Conservation (phyloP, 2,888 invertebrate genomes). For the Tyria jacobaeae region DNA sequence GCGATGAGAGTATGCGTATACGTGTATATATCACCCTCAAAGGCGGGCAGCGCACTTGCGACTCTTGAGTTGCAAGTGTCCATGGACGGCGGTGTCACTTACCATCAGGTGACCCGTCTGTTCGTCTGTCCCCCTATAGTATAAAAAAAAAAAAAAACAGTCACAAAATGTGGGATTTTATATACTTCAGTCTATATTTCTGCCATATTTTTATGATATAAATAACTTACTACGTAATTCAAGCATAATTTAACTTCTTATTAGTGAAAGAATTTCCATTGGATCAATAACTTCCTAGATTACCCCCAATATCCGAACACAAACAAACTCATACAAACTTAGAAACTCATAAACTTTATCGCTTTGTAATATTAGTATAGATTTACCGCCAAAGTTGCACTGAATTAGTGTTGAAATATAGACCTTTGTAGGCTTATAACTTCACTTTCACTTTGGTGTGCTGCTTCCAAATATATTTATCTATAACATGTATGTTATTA, state of each 20-base stretch:
- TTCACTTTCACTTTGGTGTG: neutral
- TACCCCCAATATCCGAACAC: neutral
- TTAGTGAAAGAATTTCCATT: neutral
- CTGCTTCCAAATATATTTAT: neutral
- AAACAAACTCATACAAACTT: neutral
- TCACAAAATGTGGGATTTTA: no score
- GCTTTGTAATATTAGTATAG: neutral
- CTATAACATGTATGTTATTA: neutral
- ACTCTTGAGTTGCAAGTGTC: no score
- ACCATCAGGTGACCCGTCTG: no score
- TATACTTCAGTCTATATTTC: no score
- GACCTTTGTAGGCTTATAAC: neutral
- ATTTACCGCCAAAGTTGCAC: neutral
- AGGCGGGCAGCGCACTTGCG: no score
- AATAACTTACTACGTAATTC: no score
- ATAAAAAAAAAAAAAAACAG: no score
- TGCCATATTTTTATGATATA: no score
- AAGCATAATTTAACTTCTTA: neutral
- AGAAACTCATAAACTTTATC: neutral
- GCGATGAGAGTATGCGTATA: no score
- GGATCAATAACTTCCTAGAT: slow-evolving; percentile 3
- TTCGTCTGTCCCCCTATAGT: no score
- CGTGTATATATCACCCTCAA: no score
- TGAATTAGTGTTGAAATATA: neutral
- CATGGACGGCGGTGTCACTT: no score